These are phyloP conservation scores for Silurus asotus DNA, from an alignment of 2,113 vertebrate genomes.

Conservation along the genomic window DNA sequence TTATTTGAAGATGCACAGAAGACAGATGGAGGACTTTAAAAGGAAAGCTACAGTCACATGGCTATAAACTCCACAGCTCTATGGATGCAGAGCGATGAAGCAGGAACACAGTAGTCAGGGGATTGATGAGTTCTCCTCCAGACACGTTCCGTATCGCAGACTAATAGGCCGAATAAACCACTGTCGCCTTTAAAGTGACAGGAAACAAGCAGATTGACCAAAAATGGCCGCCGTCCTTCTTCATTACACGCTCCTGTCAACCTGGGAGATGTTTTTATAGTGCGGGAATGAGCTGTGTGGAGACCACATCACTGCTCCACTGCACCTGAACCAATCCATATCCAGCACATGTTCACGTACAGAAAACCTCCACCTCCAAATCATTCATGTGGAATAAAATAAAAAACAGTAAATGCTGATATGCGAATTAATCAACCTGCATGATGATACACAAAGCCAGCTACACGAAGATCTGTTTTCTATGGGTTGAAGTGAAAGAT, in stretches of 20 bases:
- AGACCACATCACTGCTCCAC: not conserved
- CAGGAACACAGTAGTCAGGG: not conserved
- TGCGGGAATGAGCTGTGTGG: not conserved
- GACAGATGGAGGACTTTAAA: not conserved
- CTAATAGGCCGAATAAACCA: constrained; percentile 43
- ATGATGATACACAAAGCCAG: too few relatives aligned
- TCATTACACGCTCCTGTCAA: constrained; percentile 41
- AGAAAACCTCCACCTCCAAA: not conserved
- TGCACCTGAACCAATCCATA: not conserved
- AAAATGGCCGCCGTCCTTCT: constrained; percentile 46
- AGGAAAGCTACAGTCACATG: not conserved
- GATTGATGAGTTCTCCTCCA: constrained; percentile 18
- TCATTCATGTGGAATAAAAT: not conserved
- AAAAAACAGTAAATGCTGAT: not conserved
- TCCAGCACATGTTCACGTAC: constrained; percentile 4
- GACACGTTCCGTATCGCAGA: constrained; percentile 7
- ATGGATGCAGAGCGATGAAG: not conserved
- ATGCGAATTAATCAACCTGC: not conserved
- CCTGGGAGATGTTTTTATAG: not conserved
- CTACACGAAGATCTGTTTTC: too few relatives aligned
- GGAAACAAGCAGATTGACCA: constrained; percentile 38
- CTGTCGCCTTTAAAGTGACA: constrained; percentile 40
- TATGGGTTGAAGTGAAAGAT: too few relatives aligned
- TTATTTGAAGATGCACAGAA: not conserved
- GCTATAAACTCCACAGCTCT: not conserved